Percentiles rank a stretch among this genome's conserved stretches.
Evolutionary conservation across 2,888 invertebrate species (phyloP).

Genomic region (Noctua janthina): DNA sequence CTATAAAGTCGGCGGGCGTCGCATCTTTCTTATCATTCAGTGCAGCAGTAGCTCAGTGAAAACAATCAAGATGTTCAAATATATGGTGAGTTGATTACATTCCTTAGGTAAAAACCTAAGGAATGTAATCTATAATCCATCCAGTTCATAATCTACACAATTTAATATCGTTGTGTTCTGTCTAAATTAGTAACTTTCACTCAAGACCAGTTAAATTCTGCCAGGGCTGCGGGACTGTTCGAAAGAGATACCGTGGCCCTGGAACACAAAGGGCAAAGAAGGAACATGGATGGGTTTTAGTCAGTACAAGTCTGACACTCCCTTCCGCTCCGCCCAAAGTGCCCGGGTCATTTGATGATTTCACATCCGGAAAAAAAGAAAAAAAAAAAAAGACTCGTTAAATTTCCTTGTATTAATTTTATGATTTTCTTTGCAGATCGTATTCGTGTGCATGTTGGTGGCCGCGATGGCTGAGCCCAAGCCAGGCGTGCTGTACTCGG

Average conservation of each 20-base stretch:
- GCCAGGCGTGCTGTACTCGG: slow-evolving; percentile 72
- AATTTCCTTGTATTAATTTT: slow-evolving; percentile 57
- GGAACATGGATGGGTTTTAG: no score
- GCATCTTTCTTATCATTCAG: slow-evolving; percentile 72
- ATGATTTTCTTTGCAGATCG: slow-evolving; percentile 77
- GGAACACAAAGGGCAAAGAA: no score
- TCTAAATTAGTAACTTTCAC: slow-evolving; percentile 47
- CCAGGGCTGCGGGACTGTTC: no score
- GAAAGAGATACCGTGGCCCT: no score
- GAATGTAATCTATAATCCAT: not conserved
- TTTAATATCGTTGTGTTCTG: not conserved
- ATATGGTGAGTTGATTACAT: slow-evolving; percentile 76
- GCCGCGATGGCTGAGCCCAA: slow-evolving; percentile 70
- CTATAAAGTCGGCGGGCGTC: slow-evolving; percentile 72
- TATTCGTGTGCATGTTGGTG: slow-evolving; percentile 88
- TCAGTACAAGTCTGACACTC: no score
- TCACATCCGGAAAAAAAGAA: no score
- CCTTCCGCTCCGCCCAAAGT: no score
- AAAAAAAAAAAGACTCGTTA: no score
- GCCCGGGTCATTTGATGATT: no score
- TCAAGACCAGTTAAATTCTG: slow-evolving; percentile 67
- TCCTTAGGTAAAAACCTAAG: no score
- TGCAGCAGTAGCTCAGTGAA: slow-evolving; percentile 68
- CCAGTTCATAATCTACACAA: not conserved
- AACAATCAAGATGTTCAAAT: slow-evolving; percentile 83